Percentiles rank a stretch among this genome's conserved stretches.
Conservation (phyloP, 2,888 invertebrate species). For the Scrobipalpa atriplicella region DNA sequence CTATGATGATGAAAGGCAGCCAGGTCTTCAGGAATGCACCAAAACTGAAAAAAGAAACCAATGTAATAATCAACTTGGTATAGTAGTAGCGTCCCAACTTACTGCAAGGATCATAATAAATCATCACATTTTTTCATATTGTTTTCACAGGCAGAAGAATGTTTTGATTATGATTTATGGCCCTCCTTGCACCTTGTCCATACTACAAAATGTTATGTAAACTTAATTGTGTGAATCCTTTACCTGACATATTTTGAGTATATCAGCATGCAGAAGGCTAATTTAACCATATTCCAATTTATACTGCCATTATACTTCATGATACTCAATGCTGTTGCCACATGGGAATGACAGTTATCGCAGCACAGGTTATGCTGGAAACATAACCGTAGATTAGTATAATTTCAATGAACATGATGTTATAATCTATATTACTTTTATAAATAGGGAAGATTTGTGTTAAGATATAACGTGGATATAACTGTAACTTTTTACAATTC, state of each 20-base stretch:
- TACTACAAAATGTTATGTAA: not conserved
- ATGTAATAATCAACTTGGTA: not conserved
- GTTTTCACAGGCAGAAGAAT: not conserved
- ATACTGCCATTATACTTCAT: conserved; percentile 93
- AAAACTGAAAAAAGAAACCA: conserved; percentile 74
- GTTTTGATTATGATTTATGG: not conserved
- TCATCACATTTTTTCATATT: too few species aligned
- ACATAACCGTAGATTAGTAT: conserved; percentile 25
- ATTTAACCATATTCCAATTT: conserved; percentile 96
- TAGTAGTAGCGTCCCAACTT: too few species aligned
- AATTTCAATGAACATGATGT: too few species aligned
- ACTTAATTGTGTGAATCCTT: conserved; percentile 30
- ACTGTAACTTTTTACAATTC: too few species aligned
- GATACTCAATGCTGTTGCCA: conserved; percentile 94
- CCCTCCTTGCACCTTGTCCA: too few species aligned
- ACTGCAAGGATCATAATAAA: too few species aligned
- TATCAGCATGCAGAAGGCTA: conserved; percentile 88
- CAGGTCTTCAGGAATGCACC: conserved; percentile 90
- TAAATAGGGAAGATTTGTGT: too few species aligned
- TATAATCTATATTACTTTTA: too few species aligned
- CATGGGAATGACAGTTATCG: conserved; percentile 99
- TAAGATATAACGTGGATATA: too few species aligned
- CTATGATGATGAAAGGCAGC: conserved; percentile 88
- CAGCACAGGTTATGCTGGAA: conserved; percentile 96
- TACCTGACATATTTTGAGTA: conserved; percentile 92